Base-by-base conservation (phyloP, 2,113 vertebrate genomes). In the Leucosticte australis region DNA sequence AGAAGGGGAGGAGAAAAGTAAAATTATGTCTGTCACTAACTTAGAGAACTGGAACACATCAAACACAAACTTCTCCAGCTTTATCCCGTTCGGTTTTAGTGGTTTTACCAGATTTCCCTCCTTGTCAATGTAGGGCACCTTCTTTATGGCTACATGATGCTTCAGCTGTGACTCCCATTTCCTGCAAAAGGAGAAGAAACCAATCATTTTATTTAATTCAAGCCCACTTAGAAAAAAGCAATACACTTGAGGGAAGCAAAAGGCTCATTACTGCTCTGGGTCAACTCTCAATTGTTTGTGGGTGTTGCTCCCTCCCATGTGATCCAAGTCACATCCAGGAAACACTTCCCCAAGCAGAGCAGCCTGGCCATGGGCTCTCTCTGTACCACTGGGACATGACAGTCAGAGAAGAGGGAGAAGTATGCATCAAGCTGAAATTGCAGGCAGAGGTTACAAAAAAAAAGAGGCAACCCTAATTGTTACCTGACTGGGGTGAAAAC, bases 61-160 rank as follows among this genome's bases (percentile, higher is more conserved):
- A 96, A 99, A 99, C 84, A 99, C 99, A 97, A 99, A 99, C 96
- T 99, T 99, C 98, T 99, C 99, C 99, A 99, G 98, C 98, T 99
- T 99, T 79, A 99, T 99, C 73, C 98, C 99, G 0, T 99, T 99
- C 1, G 99, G 98, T 92, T 98, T 97, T 71, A 94, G 97, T 0
- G 99, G 99, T 92, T 98, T 98, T 73, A 99, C 98, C 86, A 94
- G 96, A 73, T 98, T 98, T n/a, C 99, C 99, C 49, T 98, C 96
- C 30, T 98, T 76, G 33, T 99, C 98, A 94, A 99, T 98, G 78
- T 97, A 98, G 0, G 99, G 98, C 13, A 99, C 98, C 93, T 99
- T 99, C 97, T 99, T 99, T 56, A 99, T 89, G 6, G 99, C 99
- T 75, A 99, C 98, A 1, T 99, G 99, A 39, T 98, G 97, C 85